phyloP scores from a whole-genome alignment of 2,797 vertebrate species.

The Harpagifer antarcticus region DNA sequence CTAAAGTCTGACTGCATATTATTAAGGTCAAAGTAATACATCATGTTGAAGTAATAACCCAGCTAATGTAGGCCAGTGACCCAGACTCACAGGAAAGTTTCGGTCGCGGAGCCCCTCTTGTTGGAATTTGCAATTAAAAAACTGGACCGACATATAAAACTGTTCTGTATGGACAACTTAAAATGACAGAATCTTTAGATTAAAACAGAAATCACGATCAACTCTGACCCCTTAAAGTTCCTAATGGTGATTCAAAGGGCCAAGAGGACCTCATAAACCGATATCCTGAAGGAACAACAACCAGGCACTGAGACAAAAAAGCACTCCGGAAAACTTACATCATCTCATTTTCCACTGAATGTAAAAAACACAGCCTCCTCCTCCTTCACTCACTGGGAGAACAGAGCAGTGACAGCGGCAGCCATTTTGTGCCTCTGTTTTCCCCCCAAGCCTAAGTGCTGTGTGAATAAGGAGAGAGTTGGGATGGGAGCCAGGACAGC shows the following conservation, averaged over 20 bases:
- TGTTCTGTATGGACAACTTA: not conserved
- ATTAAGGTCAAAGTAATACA: constrained; percentile 64
- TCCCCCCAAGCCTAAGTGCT: constrained; percentile 45
- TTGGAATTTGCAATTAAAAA: not conserved
- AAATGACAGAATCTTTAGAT: not conserved
- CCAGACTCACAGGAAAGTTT: not conserved
- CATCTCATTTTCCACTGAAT: constrained; percentile 13
- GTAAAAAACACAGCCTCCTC: constrained; percentile 8
- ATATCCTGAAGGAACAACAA: not conserved
- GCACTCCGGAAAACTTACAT: not conserved
- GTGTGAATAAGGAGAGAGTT: constrained; percentile 62
- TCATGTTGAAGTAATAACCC: constrained; percentile 46
- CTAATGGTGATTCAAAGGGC: not conserved
- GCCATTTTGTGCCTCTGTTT: constrained; percentile 75
- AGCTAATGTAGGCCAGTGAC: constrained; percentile 53
- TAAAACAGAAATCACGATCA: not conserved
- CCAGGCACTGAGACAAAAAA: not conserved
- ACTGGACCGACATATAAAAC: not conserved
- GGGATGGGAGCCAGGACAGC: constrained; percentile 69
- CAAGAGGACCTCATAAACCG: not conserved
- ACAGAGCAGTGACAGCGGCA: constrained; percentile 44
- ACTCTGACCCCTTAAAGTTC: not conserved
- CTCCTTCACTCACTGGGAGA: constrained; percentile 33
- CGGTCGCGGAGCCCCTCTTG: not conserved
- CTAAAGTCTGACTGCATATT: constrained; percentile 54